Conservation (phyloP, 2,797 vertebrate species). For the Leptatherina wallacei region DNA sequence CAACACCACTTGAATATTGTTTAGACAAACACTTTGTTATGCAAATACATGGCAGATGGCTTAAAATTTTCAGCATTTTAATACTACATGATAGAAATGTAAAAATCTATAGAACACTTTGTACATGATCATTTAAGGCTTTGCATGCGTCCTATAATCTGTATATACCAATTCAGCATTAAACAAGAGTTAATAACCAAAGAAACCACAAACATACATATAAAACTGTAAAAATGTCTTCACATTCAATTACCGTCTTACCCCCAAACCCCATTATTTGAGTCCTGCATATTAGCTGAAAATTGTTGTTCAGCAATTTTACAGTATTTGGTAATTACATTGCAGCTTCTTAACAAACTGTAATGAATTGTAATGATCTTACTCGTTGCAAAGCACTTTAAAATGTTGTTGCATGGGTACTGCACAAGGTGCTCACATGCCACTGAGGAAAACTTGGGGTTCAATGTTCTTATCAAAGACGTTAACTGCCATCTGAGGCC, state of each 20-base stretch:
- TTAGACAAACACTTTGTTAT: constrained; percentile 43
- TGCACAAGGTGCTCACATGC: background rate
- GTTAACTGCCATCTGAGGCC: background rate
- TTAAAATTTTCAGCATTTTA: constrained; percentile 37
- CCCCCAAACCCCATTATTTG: too few relatives aligned
- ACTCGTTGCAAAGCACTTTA: background rate
- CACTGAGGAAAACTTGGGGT: background rate
- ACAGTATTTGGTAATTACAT: background rate
- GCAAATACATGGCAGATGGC: constrained; percentile 50
- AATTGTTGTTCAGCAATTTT: background rate
- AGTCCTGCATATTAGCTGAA: background rate
- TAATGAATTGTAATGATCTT: background rate
- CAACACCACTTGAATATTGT: constrained; percentile 35
- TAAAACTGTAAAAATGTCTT: too few relatives aligned
- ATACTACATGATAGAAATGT: constrained; percentile 34
- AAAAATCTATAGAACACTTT: constrained; percentile 17
- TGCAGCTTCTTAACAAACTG: background rate
- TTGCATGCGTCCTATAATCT: background rate
- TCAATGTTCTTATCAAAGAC: background rate
- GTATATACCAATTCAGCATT: background rate
- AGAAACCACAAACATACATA: too few relatives aligned
- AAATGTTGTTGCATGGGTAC: background rate
- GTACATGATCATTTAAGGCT: constrained; percentile 9
- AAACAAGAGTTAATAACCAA: too few relatives aligned
- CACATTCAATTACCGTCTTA: too few relatives aligned